Evolutionary conservation across 2,888 invertebrate species (phyloP), one percentile per base, ranked within the genome.

Genomic region (Erannis defoliaria): DNA sequence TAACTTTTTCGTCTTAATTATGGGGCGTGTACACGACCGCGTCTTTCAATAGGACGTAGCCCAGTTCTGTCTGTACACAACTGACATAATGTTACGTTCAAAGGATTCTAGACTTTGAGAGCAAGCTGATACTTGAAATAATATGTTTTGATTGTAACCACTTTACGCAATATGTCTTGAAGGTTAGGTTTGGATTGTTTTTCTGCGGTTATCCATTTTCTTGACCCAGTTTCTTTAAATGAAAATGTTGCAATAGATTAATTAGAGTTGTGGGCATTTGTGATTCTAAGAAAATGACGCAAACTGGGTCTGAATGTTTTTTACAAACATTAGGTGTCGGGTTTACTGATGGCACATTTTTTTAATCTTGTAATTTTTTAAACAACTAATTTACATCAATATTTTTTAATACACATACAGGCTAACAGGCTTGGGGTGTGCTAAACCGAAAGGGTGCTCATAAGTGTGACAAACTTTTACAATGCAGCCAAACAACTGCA

Each of bases 141-240:
- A 48, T 48, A 62, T 69, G 67, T 62, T 68, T 62, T 68, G 62
- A 72, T 73, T 73, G 70, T 68, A 71, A 66, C 68, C 67, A 70
- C 74, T 71, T 71, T 57, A 72, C 61, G 55, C 55, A 76, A 78
- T 84, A 76, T 51, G 61, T 58, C 66, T 64, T 70, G 85, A 85
- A 86, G 86, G 86, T 83, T 81, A 73, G 71, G 68, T 71, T 62
- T 55, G 63, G 65, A 74, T 75, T 69, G 73, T 79, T 82, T 82
- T 84, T 84, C 75, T 81, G 84, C 80, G 85, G 82, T 86, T 87
- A 86, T 56, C 80, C 75, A 85, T 88, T 90, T 87, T 89, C 89
- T 84, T 89, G 90, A 89, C 90, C 90, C 79, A 81, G 82, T 89
- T 82, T 81, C 76, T 75, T 84, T 82, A 77, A 88, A 88, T 85